A percentile compares a stretch with the other conserved stretches of the same genome.
Evolutionary conservation across 1,140 invertebrate genomes (phyloP).

Genomic region (Eumaeus atala): DNA sequence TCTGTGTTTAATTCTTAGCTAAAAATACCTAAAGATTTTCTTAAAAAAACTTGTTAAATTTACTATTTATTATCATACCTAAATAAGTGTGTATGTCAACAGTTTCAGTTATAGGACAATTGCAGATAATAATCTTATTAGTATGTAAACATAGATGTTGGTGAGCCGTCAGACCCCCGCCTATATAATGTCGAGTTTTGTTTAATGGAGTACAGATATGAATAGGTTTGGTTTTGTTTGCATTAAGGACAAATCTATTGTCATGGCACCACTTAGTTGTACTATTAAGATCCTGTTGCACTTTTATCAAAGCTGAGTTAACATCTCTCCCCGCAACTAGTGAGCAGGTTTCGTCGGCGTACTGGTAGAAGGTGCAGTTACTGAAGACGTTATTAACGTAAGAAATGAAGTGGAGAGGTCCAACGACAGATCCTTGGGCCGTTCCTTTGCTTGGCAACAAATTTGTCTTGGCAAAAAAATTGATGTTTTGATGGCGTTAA

Average conservation of each 20-base stretch:
- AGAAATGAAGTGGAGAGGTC: constrained; percentile 23
- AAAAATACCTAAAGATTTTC: neutral
- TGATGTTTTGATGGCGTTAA: too few species aligned
- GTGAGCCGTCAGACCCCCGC: neutral
- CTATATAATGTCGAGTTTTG: neutral
- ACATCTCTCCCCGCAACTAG: constrained; percentile 16
- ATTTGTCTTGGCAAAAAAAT: too few species aligned
- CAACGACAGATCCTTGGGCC: constrained; percentile 26
- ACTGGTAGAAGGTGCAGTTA: constrained; percentile 17
- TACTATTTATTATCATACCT: neutral
- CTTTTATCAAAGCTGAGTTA: neutral
- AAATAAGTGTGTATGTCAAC: neutral
- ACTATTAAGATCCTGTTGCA: constrained; percentile 18
- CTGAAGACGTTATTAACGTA: constrained; percentile 25
- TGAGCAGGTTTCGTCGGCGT: constrained; percentile 22
- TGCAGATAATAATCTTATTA: neutral
- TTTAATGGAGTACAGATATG: constrained; percentile 10
- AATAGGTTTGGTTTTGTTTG: constrained; percentile 16
- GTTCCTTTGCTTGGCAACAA: too few species aligned
- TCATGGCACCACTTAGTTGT: constrained; percentile 20
- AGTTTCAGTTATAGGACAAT: neutral
- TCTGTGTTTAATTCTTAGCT: neutral
- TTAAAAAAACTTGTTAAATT: neutral
- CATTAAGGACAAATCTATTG: constrained; percentile 16
- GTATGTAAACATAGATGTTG: neutral